Evolutionary conservation across 2,113 vertebrate species (phyloP).

Genomic region (Oriolus oriolus): DNA sequence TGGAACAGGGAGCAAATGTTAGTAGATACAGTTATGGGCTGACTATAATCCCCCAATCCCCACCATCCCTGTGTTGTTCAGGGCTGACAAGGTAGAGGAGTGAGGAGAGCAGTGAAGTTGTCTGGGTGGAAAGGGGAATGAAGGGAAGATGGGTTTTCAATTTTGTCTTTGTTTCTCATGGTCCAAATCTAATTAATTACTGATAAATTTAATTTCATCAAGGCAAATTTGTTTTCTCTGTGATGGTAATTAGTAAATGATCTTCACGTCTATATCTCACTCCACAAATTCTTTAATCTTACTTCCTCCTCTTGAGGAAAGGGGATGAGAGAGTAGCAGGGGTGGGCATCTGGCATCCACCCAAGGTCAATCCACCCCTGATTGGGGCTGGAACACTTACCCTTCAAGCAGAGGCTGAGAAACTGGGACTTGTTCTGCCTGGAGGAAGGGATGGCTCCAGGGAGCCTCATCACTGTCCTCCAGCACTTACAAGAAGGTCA

Average conservation of each 20-base stretch:
- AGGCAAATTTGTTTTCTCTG: background rate
- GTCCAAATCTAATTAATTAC: background rate
- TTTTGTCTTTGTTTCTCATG: background rate
- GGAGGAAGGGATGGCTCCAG: background rate
- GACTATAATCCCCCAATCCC: background rate
- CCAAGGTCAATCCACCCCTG: background rate
- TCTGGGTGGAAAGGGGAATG: background rate
- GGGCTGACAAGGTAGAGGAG: background rate
- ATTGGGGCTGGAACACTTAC: rapidly evolving
- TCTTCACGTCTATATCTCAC: background rate
- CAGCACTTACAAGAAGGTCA: background rate
- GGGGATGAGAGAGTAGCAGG: background rate
- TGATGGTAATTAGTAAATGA: background rate
- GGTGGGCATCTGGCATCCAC: background rate
- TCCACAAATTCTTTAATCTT: background rate
- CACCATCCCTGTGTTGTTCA: background rate
- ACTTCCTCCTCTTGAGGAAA: background rate
- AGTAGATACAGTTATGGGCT: background rate
- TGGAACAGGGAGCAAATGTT: background rate
- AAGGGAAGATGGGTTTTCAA: background rate
- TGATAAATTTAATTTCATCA: background rate
- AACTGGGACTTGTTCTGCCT: background rate
- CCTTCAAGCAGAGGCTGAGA: background rate
- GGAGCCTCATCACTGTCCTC: background rate
- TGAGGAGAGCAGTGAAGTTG: background rate